Evolutionary conservation across 1,140 invertebrate genomes (phyloP), one percentile per base, ranked within the genome.

Genomic region (Lucilia cuprina): DNA sequence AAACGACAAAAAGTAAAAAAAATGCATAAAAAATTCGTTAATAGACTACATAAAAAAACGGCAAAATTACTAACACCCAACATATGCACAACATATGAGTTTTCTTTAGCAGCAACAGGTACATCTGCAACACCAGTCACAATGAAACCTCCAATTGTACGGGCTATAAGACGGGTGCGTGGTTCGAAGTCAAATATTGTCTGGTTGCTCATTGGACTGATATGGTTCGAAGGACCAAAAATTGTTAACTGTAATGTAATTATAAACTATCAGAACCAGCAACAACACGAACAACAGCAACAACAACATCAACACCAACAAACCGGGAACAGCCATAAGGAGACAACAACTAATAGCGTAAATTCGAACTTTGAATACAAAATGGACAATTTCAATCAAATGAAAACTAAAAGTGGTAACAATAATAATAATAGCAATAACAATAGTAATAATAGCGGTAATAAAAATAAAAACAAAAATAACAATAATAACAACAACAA

Each of bases 141-240:
- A 70, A 21, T 19, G 19, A 21, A 21, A 70, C 5, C 19, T 21
- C 21, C 19, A 70, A 60, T 60, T 12, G 65, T 70, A 21, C 65
- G 65, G 1, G 21, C n/a, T 7, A 70, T 70, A 21, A 70, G 10
- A 10, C 65, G 65, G 10, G n/a, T 70, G 5, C 19, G 65, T 5
- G 65, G 65, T 25, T 70, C 65, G 10, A 70, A 70, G 19, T 19
- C 65, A 25, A 70, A 70, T 21, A 70, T 70, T 21, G 65, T 70
- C 10, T 70, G 65, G 65, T 25, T 70, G 21, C 65, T 70, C 21
- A 70, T 70, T 70, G 65, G 65, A 5, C 19, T 70, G 8, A 70
- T 70, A 19, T 70, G 65, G 65, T 70, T 70, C 65, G 65, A 70
- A 70, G 65, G 65, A 70, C 65, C 65, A 70, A 70, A 70, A 25